A percentile compares a stretch with the other conserved stretches of the same genome.
Conservation (phyloP, 1,140 invertebrate genomes). For the Oscheius sp. region DNA sequence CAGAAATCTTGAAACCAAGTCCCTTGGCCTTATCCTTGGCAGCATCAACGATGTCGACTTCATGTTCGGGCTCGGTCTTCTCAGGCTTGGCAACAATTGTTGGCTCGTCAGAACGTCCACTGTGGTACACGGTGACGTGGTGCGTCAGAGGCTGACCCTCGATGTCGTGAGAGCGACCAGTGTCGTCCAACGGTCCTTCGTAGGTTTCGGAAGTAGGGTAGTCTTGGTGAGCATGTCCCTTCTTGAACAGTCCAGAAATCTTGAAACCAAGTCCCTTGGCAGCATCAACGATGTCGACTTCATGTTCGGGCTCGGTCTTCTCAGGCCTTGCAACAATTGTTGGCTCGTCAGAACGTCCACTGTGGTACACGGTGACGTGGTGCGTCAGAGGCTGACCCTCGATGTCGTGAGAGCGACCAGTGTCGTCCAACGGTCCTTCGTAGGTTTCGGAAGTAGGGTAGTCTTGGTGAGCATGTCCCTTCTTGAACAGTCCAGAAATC, state of each 20-base stretch:
- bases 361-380: too few species aligned
- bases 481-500: too few species aligned
- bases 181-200: constrained; percentile 28
- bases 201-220: constrained; percentile 14
- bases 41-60: not conserved
- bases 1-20: not conserved
- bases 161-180: constrained; percentile 3
- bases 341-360: too few species aligned
- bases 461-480: too few species aligned
- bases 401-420: too few species aligned
- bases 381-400: too few species aligned
- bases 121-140: constrained; percentile 26
- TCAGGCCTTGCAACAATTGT: too few species aligned
- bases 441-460: too few species aligned
- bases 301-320: too few species aligned
- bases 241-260: constrained; percentile 27
- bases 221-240: constrained; percentile 12
- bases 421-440: too few species aligned
- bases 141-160: constrained; percentile 20
- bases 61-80: not conserved
- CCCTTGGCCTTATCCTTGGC: not conserved
- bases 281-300: too few species aligned
- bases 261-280: too few species aligned
- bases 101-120: constrained; percentile 12
- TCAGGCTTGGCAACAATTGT: not conserved